Base-by-base conservation (phyloP, 1,140 invertebrate species). In the Heliothis subflexa region DNA sequence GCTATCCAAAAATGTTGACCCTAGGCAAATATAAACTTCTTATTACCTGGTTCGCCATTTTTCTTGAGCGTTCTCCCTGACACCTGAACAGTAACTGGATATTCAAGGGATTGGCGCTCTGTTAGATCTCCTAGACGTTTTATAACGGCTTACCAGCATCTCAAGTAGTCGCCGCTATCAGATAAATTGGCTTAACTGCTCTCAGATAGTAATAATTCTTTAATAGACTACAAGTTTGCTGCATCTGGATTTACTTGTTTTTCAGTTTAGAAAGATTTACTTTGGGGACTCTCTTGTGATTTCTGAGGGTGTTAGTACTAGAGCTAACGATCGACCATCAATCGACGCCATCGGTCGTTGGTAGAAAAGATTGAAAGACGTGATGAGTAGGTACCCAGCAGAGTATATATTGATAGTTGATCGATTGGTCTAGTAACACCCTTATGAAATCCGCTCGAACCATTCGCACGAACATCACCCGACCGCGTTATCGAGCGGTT, bases 121-220 rank as follows among this genome's bases (percentile, higher is more conserved):
- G 25, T 33, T 76, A 72, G 28, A 57, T 72, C 33, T 55, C 21
- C 7, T 64, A 64, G 45, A 9, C 59, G n/a, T 64, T 76, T 40
- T 76, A 76, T 76, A 76, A 47, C 11, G 54, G 40, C 57, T 64
- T 61, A 52, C 9, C 25, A 52, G 13, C 57, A 61, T 62, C 72
- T 74, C 21, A n/a, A 74, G 57, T 50, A 59, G 72, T n/a, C 57
- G 57, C 10, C 16, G 18, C 59, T 77, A 77, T 77, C 74, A 55
- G 74, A 77, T 68, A 68, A 64, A 64, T 7, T 16, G 62, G 61
- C 62, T 68, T 77, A 77, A 25, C 47, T 68, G 12, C 18, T 28
- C 14, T 68, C 0, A 66, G 61, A 68, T 77, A 75, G 33, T 76
- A 50, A 18, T 57, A 68, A 66, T 76, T 52, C 59, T 54, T 64